Percentiles rank a stretch among this genome's conserved stretches.
Conservation (phyloP, 2,888 invertebrate genomes). For the Limenitis camilla region DNA sequence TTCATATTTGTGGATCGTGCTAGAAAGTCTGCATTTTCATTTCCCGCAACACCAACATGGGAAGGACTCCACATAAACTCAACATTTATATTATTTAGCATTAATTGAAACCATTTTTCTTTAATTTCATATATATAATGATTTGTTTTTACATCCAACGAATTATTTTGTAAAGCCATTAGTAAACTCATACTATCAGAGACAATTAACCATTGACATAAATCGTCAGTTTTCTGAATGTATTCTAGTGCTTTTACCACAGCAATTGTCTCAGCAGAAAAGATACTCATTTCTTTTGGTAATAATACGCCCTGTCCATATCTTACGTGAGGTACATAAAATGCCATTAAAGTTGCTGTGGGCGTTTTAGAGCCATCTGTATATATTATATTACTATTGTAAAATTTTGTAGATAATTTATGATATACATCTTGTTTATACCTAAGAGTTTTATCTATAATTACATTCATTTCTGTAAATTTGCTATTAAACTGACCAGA, state of each 20-base stretch:
- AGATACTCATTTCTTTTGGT: conserved; percentile 1
- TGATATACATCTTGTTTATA: conserved; percentile 8
- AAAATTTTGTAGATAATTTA: not conserved
- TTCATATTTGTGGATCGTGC: conserved; percentile 4
- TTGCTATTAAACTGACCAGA: not conserved
- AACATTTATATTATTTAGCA: not conserved
- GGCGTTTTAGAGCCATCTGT: conserved; percentile 14
- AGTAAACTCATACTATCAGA: conserved; percentile 16
- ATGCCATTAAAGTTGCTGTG: conserved; percentile 5
- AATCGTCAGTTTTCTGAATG: not conserved
- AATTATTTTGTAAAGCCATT: conserved; percentile 1
- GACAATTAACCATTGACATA: conserved; percentile 10
- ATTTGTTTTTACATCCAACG: conserved; percentile 4
- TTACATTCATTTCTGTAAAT: not conserved
- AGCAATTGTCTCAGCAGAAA: conserved; percentile 8
- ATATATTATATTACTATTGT: conserved; percentile 5
- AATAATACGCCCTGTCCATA: conserved; percentile 1
- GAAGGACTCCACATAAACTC: conserved; percentile 9
- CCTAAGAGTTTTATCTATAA: not conserved
- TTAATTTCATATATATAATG: conserved; percentile 9
- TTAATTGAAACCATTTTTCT: not conserved
- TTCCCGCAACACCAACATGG: too few species aligned
- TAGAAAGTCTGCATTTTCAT: conserved; percentile 15
- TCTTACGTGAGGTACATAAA: conserved; percentile 5
- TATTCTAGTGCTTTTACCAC: conserved; percentile 3